Base-by-base conservation (phyloP, 2,888 invertebrate species). In the Melanchra persicariae region DNA sequence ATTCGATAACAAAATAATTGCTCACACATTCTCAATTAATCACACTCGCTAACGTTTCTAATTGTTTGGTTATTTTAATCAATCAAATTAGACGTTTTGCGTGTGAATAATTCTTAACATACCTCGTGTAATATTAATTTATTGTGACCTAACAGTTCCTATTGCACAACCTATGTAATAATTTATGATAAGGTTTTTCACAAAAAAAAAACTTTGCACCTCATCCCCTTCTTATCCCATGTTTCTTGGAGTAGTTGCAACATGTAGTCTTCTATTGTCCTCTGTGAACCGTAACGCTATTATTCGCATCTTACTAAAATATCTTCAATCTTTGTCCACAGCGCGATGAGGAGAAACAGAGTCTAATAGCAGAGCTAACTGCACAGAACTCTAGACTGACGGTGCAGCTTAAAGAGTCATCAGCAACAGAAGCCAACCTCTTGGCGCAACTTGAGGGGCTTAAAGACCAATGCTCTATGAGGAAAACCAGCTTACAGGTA, bases 311-410 rank as follows among this genome's bases (percentile, higher is more conserved):
- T 47, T 22, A 55, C 22, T 57, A 57, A 30, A 57, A 1, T 37
- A 37, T 54, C 19, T 10, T 19, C 34, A 84, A 87, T 52, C 85
- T 90, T 84, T 85, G 80, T 86, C 81, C 66, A 72, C 96, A 97
- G 95, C 96, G 97, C 82, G 98, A 98, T 91, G 97, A 98, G 83
- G 98, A 99, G 87, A 98, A 98, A 91, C 97, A 98, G 77, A 96
- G 97, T 77, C 96, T 99, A 72, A 98, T 99, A 77, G 96, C 97
- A 65, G 98, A 99, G 94, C 96, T 99, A 79, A 98, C 98, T 40
- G 98, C 98, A 76, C 99, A 99, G 94, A 99, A 99, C 93, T 97
- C 98, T 70, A 96, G 98, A 78, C 96, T 99, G 60, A 98, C 98
- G 12, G 97, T 97, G 65, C 98, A 99, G 93, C 97, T 99, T 70